A percentile compares a stretch with the other conserved stretches of the same genome.
Conservation (phyloP, 2,113 vertebrate genomes). For the Syngnathoides biaculeatus region DNA sequence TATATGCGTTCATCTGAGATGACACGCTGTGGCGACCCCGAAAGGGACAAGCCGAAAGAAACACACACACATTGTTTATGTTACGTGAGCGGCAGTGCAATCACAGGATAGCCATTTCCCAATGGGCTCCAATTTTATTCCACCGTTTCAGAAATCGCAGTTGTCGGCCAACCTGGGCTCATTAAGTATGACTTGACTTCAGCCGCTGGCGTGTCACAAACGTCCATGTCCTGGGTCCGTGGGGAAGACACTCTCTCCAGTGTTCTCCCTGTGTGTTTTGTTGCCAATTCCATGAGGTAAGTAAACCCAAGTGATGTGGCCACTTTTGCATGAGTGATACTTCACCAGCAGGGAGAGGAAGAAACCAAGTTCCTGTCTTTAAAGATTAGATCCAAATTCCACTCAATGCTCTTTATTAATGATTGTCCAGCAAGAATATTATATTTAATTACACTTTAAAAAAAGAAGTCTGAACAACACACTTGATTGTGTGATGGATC, state of each 20-base stretch:
- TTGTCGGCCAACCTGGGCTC: slow-evolving; percentile 65
- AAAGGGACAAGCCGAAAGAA: too few species aligned
- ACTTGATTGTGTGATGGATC: not conserved
- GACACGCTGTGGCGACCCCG: too few species aligned
- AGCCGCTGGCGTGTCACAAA: slow-evolving; percentile 3
- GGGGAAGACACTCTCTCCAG: slow-evolving; percentile 46
- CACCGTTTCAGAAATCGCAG: slow-evolving; percentile 61
- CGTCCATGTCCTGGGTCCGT: slow-evolving; percentile 58
- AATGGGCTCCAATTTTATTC: not conserved
- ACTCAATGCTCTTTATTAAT: too few species aligned
- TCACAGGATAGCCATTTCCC: not conserved
- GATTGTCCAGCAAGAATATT: too few species aligned
- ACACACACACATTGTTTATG: not conserved
- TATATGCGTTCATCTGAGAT: too few species aligned
- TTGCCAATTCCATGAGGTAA: slow-evolving; percentile 63
- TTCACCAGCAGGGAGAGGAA: not conserved
- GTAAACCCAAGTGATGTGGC: not conserved
- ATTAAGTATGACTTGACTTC: slow-evolving; percentile 32
- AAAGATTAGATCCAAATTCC: too few species aligned
- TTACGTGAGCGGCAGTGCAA: not conserved
- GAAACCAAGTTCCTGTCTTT: not conserved
- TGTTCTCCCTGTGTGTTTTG: slow-evolving; percentile 66
- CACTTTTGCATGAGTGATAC: not conserved
- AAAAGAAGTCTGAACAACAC: not conserved
- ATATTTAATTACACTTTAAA: not conserved